These are phyloP conservation scores for Stenchaetothrips biformis DNA, from an alignment of 2,888 invertebrate species.

Conservation along the genomic window DNA sequence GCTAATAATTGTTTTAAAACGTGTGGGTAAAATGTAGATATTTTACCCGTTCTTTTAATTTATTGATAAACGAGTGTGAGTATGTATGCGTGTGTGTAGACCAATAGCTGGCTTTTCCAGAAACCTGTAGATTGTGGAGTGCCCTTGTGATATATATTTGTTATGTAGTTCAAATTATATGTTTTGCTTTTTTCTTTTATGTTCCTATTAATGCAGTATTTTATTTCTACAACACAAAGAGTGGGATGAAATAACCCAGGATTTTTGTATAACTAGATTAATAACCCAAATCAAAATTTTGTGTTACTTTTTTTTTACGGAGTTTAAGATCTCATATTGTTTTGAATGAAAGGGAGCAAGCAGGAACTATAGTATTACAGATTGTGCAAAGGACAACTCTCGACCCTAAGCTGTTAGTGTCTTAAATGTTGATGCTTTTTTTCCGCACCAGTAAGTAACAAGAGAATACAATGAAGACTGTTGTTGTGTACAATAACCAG, in stretches of 20 bases:
- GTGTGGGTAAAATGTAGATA: neutral
- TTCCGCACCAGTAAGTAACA: no score
- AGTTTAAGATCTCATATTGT: neutral
- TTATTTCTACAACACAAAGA: neutral
- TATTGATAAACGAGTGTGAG: no score
- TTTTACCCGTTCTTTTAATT: neutral
- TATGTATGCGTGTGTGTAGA: neutral
- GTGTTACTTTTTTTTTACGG: neutral
- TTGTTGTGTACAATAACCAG: no score
- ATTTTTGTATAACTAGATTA: neutral
- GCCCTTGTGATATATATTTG: neutral
- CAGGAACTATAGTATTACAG: no score
- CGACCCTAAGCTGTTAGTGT: no score
- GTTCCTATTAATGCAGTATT: neutral
- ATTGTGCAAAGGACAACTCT: no score
- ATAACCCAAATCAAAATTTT: neutral
- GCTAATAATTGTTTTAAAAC: neutral
- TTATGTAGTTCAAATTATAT: neutral
- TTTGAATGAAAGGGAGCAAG: no score
- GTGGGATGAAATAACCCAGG: no score
- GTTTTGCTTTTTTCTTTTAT: neutral
- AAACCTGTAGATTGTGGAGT: neutral
- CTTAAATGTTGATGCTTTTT: no score
- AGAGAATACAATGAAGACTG: no score
- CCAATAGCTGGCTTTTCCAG: neutral